These are phyloP conservation scores for Camponotus vicinus DNA, from an alignment of 1,140 invertebrate genomes.

Conservation along the genomic window DNA sequence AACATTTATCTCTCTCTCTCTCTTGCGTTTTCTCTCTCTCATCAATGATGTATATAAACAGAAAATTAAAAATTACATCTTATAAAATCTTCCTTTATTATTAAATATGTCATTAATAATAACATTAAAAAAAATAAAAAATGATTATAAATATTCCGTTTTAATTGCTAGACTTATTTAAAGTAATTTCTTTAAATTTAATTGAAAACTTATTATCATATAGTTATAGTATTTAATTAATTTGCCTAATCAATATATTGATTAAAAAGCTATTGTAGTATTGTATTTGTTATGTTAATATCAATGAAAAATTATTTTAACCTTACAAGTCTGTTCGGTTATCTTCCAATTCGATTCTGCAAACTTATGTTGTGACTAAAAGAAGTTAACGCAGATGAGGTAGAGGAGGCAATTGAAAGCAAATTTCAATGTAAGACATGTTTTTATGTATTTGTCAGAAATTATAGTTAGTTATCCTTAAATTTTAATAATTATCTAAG, in stretches of 20 bases:
- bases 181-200: neutral
- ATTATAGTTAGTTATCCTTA: too few relatives aligned
- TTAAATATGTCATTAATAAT: conserved; percentile 2
- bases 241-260: conserved; percentile 11
- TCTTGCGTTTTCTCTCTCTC: neutral
- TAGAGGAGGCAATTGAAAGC: too few relatives aligned
- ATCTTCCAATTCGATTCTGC: too few relatives aligned
- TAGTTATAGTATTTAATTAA: conserved; percentile 13
- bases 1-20: neutral
- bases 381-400: too few relatives aligned
- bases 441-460: too few relatives aligned
- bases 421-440: too few relatives aligned
- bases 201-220: neutral
- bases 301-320: conserved; percentile 23
- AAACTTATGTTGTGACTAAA: too few relatives aligned
- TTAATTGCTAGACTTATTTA: neutral
- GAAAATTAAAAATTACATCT: neutral
- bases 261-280: neutral
- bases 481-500: too few relatives aligned
- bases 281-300: neutral
- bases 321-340: too few relatives aligned
- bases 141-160: neutral
- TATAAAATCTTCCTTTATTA: neutral
- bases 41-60: neutral
- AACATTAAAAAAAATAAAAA: neutral